Evolutionary conservation across 2,797 vertebrate genomes (phyloP).

Genomic region (Poeciliopsis gracilis): DNA sequence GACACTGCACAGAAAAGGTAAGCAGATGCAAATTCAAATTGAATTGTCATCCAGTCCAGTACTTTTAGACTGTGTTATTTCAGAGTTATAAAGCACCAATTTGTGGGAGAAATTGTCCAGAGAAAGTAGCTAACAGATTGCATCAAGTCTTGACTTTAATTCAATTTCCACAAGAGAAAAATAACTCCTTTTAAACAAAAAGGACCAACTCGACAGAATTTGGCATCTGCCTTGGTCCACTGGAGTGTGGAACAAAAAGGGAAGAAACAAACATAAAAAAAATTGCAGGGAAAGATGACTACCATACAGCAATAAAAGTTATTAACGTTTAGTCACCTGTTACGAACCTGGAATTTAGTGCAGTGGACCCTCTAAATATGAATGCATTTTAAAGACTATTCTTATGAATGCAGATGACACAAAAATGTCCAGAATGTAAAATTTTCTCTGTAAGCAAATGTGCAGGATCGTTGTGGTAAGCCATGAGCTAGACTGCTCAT

Average conservation of each 20-base stretch:
- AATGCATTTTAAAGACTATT: neutral
- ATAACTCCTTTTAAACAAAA: neutral
- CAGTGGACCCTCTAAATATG: neutral
- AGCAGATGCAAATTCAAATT: neutral
- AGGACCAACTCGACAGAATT: neutral
- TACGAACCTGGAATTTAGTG: neutral
- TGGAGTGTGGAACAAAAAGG: neutral
- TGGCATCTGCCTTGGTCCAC: neutral
- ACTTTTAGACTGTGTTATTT: neutral
- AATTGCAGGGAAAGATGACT: neutral
- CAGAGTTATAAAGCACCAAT: neutral
- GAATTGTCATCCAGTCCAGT: neutral
- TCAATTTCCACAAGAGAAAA: neutral
- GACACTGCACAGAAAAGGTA: neutral
- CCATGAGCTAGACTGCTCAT: neutral
- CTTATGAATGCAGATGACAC: neutral
- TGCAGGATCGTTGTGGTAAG: neutral
- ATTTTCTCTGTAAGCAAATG: neutral
- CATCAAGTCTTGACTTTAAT: neutral
- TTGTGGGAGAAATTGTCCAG: neutral
- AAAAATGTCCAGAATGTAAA: neutral
- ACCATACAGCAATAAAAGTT: neutral
- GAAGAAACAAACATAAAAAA: neutral
- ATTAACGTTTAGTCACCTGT: neutral
- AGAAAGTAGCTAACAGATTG: conserved; percentile 2